Percentiles rank a stretch among this genome's conserved stretches.
Evolutionary conservation across 2,888 invertebrate species (phyloP).

Genomic region (Nomada fabriciana): DNA sequence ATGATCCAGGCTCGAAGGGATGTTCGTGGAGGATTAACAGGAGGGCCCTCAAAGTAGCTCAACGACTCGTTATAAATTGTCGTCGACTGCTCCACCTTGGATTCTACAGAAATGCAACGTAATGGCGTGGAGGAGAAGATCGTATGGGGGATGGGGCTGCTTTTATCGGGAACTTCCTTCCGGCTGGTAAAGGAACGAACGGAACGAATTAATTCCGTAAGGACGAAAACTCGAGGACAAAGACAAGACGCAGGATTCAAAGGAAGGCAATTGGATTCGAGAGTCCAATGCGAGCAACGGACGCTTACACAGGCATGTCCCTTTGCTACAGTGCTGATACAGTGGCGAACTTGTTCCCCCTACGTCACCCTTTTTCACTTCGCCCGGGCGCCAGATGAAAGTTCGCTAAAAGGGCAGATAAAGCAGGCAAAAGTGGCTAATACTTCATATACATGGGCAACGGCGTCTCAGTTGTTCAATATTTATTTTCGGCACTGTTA

Average conservation of each 20-base stretch:
- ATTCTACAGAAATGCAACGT: slow-evolving; percentile 50
- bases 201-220: slow-evolving; percentile 72
- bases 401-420: not conserved
- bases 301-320: slow-evolving; percentile 3
- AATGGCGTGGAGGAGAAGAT: slow-evolving; percentile 46
- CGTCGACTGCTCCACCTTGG: slow-evolving; percentile 71
- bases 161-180: slow-evolving; percentile 66
- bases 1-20: slow-evolving; percentile 47
- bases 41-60: slow-evolving; percentile 70
- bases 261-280: slow-evolving; percentile 63
- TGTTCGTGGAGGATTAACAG: slow-evolving; percentile 38
- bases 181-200: slow-evolving; percentile 55
- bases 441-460: not conserved
- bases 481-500: not conserved
- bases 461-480: not conserved
- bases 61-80: slow-evolving; percentile 75
- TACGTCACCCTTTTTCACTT: slow-evolving; percentile 15
- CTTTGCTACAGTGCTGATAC: slow-evolving; percentile 31
- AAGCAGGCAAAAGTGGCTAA: too few species aligned
- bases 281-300: slow-evolving; percentile 15
- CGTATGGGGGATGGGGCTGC: slow-evolving; percentile 27
- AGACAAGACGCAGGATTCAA: slow-evolving; percentile 63
- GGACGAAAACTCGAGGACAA: slow-evolving; percentile 69
- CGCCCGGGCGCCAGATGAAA: not conserved
- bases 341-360: slow-evolving; percentile 41